Evolutionary conservation across 2,113 vertebrate species (phyloP), one percentile per base, ranked within the genome.

Genomic region (Trogon surrucura): DNA sequence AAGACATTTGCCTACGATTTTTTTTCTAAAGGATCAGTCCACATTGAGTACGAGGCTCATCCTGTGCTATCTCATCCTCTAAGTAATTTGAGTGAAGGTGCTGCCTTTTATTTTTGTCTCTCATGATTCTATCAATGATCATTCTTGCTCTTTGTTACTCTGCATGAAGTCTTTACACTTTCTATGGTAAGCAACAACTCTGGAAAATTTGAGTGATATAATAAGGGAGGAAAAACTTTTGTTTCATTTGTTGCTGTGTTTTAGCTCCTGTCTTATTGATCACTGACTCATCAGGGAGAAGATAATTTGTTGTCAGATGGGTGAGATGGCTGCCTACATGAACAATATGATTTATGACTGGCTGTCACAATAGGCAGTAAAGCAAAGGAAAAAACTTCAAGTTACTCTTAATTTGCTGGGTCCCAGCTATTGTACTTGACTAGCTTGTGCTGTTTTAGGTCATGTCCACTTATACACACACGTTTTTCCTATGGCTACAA

Each of bases 401-500:
- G 44, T 18, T 34, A 4, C 16, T 80, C 25, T 26, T 57, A 21
- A 17, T 51, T 12, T 70, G 8, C 2, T 5, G 32, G n/a, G 15
- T 67, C n/a, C n/a, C 8, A 6, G 45, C 23, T 57, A 5, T 21
- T 19, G 16, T 47, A 34, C 32, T 71, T 64, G 51, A 53, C 11
- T 53, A 65, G 4, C 32, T 16, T 10, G 11, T 41, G 23, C n/a
- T 71, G 3, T 15, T 78, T 70, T 41, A 65, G 69, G 41, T 54
- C 16, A 26, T 4, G 8, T 9, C 20, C 19, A 2, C 34, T 81
- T 51, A 9, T 1, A 53, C 5, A 4, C 11, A 2, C 16, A 11
- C 16, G 0, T 32, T 17, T 32, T 56, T 74, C 19, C 26, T 23
- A 0, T 29, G 34, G 48, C 16, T 69, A 1, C 10, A 19, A 8